phyloP scores from a whole-genome alignment of 2,113 vertebrate species.

The Lamprologus speciosus region DNA sequence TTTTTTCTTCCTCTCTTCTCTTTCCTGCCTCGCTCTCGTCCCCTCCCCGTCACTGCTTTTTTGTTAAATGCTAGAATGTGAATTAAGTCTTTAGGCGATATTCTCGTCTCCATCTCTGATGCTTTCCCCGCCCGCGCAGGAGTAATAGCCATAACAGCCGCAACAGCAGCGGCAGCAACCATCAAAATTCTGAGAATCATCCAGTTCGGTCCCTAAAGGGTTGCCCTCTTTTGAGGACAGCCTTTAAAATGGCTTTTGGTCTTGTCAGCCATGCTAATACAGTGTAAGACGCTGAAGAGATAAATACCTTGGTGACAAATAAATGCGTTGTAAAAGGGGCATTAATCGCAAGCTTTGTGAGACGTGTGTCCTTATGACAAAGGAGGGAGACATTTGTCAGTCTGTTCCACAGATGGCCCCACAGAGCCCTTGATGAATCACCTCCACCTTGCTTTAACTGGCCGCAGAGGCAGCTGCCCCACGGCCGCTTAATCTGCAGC shows the following conservation, averaged over 20 bases:
- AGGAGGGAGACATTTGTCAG: slow-evolving; percentile 77
- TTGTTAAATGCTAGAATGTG: slow-evolving; percentile 20
- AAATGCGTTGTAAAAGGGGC: slow-evolving; percentile 63
- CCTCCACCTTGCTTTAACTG: slow-evolving; percentile 65
- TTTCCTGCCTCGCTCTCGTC: background rate
- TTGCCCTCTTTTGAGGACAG: slow-evolving; percentile 21
- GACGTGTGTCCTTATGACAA: slow-evolving; percentile 77
- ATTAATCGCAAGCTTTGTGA: slow-evolving; percentile 71
- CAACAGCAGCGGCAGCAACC: background rate
- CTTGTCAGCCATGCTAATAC: slow-evolving; percentile 57
- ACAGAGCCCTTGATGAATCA: slow-evolving; percentile 69
- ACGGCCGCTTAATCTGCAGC: slow-evolving; percentile 45
- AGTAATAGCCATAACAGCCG: background rate
- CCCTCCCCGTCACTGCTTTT: background rate
- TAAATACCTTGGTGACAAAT: slow-evolving; percentile 75
- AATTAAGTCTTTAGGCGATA: slow-evolving; percentile 16
- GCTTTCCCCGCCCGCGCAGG: background rate
- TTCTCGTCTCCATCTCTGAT: slow-evolving; percentile 14
- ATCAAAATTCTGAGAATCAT: slow-evolving; percentile 42
- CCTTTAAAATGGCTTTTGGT: slow-evolving; percentile 35
- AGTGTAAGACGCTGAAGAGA: slow-evolving; percentile 50
- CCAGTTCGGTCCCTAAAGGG: background rate
- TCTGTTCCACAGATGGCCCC: slow-evolving; percentile 72
- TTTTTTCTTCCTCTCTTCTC: background rate
- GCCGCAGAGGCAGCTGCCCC: slow-evolving; percentile 19